Conservation (phyloP, 2,113 vertebrate species). For the Alexandromys fortis region DNA sequence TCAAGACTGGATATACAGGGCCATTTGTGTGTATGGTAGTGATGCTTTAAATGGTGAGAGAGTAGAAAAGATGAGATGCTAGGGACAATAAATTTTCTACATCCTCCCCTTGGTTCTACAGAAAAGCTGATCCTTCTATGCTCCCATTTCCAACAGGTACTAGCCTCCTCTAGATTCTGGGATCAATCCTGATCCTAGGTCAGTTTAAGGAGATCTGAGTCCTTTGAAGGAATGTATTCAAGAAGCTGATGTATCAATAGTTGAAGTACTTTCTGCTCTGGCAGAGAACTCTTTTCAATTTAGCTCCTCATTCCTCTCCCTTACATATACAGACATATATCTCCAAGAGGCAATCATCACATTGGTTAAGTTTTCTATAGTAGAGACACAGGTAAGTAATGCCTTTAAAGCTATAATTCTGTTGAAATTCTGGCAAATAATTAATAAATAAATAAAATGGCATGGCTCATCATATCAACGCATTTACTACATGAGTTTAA, state of each 20-base stretch:
- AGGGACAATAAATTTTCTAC: not conserved
- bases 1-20: not conserved
- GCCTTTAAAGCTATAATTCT: not conserved
- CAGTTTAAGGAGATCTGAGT: conserved; percentile 18
- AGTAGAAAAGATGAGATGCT: not conserved
- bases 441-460: not conserved
- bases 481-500: not conserved
- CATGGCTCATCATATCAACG: not conserved
- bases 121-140: not conserved
- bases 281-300: not conserved
- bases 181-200: not conserved
- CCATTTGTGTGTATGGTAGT: not conserved
- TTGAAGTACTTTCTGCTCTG: not conserved
- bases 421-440: not conserved
- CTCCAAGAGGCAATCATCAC: not conserved
- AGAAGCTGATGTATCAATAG: not conserved
- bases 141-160: not conserved
- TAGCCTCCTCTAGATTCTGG: not conserved
- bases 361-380: not conserved
- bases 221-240: not conserved
- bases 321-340: too few species aligned
- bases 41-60: not conserved
- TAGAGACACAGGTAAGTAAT: not conserved
- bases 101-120: not conserved
- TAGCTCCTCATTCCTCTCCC: not conserved